Evolutionary conservation across 2,113 vertebrate genomes (phyloP).

Genomic region (Potamarius usumacintae): DNA sequence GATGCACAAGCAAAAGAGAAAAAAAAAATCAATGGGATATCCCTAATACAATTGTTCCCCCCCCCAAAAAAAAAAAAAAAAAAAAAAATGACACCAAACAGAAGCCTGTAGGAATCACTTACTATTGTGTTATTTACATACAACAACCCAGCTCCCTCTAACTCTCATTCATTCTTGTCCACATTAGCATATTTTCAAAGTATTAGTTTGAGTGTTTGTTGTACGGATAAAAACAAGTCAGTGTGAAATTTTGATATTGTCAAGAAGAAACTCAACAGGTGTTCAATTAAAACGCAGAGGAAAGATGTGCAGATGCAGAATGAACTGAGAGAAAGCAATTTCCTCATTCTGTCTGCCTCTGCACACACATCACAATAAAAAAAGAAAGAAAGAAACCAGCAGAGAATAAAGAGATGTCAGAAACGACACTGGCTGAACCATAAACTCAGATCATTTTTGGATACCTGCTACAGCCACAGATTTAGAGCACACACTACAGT

Average conservation of each 20-base stretch:
- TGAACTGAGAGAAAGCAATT: slow-evolving; percentile 23
- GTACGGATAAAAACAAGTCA: neutral
- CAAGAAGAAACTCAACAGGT: slow-evolving; percentile 12
- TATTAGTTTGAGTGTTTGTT: neutral
- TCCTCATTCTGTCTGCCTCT: neutral
- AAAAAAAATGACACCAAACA: neutral
- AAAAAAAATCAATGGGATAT: neutral
- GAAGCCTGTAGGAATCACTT: neutral
- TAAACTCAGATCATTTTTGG: neutral
- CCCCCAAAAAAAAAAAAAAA: too few relatives aligned
- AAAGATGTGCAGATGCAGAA: slow-evolving; percentile 6
- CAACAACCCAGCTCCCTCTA: neutral
- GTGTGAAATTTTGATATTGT: neutral
- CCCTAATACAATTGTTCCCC: neutral
- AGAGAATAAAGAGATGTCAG: slow-evolving; percentile 19
- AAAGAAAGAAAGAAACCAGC: neutral
- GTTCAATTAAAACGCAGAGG: slow-evolving; percentile 36
- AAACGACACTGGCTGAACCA: neutral
- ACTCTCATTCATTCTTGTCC: neutral
- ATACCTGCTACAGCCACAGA: neutral
- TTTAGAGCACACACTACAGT: neutral
- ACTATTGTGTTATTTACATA: neutral
- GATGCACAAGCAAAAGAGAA: neutral
- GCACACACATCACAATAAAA: slow-evolving; percentile 5
- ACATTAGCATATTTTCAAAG: neutral